Conservation (phyloP, 2,888 invertebrate species). For the Himalopsyche tibetana region DNA sequence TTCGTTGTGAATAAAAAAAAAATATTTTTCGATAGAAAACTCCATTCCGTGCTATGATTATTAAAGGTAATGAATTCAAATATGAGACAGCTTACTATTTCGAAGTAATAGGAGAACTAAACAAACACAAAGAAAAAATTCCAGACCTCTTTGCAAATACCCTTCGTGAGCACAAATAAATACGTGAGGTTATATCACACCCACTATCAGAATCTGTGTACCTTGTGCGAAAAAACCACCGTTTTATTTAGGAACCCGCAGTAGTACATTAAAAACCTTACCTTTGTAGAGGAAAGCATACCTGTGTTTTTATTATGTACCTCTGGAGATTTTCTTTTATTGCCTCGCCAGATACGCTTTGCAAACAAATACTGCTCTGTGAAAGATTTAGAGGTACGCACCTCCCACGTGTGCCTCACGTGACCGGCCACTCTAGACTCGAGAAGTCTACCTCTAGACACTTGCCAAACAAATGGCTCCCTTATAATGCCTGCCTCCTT, state of each 20-base stretch:
- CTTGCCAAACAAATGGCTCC: constrained; percentile 61
- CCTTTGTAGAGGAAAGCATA: constrained; percentile 22
- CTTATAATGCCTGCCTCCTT: constrained; percentile 57
- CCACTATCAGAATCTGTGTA: constrained; percentile 34
- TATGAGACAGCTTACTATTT: not conserved
- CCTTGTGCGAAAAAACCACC: constrained; percentile 20
- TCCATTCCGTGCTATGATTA: too few relatives aligned
- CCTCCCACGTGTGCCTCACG: constrained; percentile 49
- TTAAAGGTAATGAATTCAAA: not conserved
- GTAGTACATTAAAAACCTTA: constrained; percentile 18
- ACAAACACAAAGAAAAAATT: not conserved
- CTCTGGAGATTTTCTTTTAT: constrained; percentile 28
- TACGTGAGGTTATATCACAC: constrained; percentile 4
- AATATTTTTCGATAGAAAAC: too few relatives aligned
- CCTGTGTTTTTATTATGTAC: constrained; percentile 34
- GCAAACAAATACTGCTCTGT: constrained; percentile 26
- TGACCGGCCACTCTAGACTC: constrained; percentile 41
- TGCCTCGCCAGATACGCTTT: constrained; percentile 29
- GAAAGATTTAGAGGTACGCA: constrained; percentile 47
- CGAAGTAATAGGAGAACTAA: not conserved
- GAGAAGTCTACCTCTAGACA: constrained; percentile 50
- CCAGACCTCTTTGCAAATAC: constrained; percentile 1
- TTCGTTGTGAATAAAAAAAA: too few relatives aligned
- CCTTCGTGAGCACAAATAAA: constrained; percentile 9
- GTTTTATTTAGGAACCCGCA: constrained; percentile 23